Evolutionary conservation across 2,888 invertebrate genomes (phyloP).

Genomic region (Apoda limacodes): DNA sequence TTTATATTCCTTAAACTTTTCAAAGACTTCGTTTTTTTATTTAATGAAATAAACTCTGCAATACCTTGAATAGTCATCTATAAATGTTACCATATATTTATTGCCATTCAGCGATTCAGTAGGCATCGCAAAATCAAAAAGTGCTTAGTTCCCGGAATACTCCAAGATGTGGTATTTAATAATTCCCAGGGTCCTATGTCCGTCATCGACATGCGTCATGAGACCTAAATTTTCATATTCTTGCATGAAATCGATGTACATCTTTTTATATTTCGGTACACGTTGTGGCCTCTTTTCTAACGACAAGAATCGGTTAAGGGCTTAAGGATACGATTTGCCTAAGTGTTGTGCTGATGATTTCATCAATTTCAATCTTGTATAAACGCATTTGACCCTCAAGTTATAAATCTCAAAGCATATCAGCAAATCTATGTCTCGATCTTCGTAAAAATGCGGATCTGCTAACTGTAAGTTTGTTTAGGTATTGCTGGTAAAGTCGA

Average conservation of each 20-base stretch:
- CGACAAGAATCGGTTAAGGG: too few species aligned
- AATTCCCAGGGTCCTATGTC: too few species aligned
- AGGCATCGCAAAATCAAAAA: too few species aligned
- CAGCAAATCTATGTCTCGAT: slow-evolving; percentile 12
- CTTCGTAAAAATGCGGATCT: slow-evolving; percentile 6
- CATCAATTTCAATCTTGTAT: slow-evolving; percentile 13
- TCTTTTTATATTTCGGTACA: slow-evolving; percentile 5
- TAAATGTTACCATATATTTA: too few species aligned
- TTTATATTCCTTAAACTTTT: too few species aligned
- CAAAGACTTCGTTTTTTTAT: too few species aligned
- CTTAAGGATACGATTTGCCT: slow-evolving; percentile 10
- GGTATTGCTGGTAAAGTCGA: too few species aligned
- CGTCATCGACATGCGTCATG: too few species aligned
- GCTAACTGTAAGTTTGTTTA: too few species aligned
- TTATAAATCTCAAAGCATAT: slow-evolving; percentile 10
- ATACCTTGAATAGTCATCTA: too few species aligned
- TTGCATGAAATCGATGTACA: slow-evolving; percentile 11
- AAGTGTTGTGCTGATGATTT: slow-evolving; percentile 6
- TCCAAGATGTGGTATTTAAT: slow-evolving; percentile 16
- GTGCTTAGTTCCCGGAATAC: slow-evolving; percentile 12
- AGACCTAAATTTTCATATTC: slow-evolving; percentile 2
- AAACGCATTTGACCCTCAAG: slow-evolving; percentile 4
- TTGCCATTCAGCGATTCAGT: too few species aligned
- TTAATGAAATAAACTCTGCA: too few species aligned
- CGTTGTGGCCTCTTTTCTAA: slow-evolving; percentile 11